Evolutionary conservation across 1,140 invertebrate species (phyloP).

Genomic region (Drosophila sulfurigaster): DNA sequence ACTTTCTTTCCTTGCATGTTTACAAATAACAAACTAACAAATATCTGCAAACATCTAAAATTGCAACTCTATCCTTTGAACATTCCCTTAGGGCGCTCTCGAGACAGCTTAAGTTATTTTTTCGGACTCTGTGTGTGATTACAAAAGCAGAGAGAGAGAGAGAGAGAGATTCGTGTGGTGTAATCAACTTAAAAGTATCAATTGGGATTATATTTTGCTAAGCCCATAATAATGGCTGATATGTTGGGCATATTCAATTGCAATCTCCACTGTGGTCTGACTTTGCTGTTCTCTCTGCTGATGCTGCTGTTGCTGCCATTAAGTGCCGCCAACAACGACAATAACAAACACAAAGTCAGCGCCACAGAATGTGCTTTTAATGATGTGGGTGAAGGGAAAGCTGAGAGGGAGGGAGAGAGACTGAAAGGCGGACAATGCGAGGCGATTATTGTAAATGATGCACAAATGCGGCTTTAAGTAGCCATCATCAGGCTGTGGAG

Average conservation of each 20-base stretch:
- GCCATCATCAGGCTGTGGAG: conserved; percentile 15
- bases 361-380: conserved; percentile 65
- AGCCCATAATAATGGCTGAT: conserved; percentile 3
- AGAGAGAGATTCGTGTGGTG: too few relatives aligned
- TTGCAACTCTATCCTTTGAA: neutral
- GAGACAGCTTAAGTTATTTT: neutral
- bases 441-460: conserved; percentile 77
- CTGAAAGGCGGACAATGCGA: conserved; percentile 30
- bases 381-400: conserved; percentile 30
- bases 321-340: conserved; percentile 1
- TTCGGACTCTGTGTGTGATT: neutral
- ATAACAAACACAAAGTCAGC: neutral
- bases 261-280: conserved; percentile 4
- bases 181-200: conserved; percentile 7
- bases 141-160: too few relatives aligned
- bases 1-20: too few relatives aligned
- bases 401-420: neutral
- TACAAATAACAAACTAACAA: too few relatives aligned
- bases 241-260: conserved; percentile 18
- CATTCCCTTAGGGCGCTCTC: neutral
- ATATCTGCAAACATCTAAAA: neutral
- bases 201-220: conserved; percentile 7
- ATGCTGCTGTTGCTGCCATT: neutral
- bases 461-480: conserved; percentile 58
- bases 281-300: neutral